A percentile compares a stretch with the other conserved stretches of the same genome.
These are phyloP conservation scores for Habroteleia sp. DNA, from an alignment of 2,888 invertebrate genomes.

Conservation along the genomic window DNA sequence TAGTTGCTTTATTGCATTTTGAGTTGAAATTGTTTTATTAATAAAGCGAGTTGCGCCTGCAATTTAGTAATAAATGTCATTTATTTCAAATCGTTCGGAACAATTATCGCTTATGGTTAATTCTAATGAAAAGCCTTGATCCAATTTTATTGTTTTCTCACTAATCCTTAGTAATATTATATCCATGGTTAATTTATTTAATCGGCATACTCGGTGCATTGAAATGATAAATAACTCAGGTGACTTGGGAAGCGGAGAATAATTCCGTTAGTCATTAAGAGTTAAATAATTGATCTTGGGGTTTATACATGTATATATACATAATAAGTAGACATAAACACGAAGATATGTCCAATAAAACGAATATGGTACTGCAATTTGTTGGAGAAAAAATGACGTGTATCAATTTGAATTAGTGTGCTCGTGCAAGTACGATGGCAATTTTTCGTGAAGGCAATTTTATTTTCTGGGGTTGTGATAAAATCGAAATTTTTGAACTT, in stretches of 20 bases:
- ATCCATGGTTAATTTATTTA: conserved; percentile 16
- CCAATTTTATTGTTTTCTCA: conserved; percentile 24
- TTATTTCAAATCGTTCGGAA: conserved; percentile 4
- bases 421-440: too few relatives aligned
- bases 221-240: conserved; percentile 14
- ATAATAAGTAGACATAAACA: too few relatives aligned
- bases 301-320: too few relatives aligned
- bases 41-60: not conserved
- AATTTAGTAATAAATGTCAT: conserved; percentile 7
- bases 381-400: too few relatives aligned
- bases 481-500: too few relatives aligned
- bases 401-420: too few relatives aligned
- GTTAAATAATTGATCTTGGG: too few relatives aligned
- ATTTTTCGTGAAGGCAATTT: too few relatives aligned
- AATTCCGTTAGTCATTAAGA: not conserved
- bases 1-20: not conserved
- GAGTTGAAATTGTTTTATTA: not conserved
- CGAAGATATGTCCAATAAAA: too few relatives aligned
- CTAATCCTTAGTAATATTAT: conserved; percentile 12
- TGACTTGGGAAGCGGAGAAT: not conserved
- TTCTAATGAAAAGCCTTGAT: conserved; percentile 32
- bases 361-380: too few relatives aligned
- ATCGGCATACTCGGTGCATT: not conserved
- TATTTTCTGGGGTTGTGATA: too few relatives aligned
- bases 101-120: conserved; percentile 10